Percentiles rank a stretch among this genome's conserved stretches.
Conservation (phyloP, 2,113 vertebrate species). For the Erythrolamprus reginae region DNA sequence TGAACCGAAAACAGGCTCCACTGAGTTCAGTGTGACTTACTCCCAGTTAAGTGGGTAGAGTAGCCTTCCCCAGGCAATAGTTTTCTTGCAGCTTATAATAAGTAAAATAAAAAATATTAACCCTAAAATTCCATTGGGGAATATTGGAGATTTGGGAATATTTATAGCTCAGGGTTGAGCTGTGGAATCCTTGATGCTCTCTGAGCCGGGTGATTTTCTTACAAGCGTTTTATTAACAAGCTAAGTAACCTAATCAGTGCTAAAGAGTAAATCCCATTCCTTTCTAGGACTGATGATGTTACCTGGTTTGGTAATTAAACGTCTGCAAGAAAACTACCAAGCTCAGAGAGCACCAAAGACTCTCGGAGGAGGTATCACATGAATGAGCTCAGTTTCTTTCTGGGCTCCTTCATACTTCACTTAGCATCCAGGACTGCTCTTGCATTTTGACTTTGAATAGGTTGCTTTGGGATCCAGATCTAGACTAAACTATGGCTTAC, state of each 20-base stretch:
- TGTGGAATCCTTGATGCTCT: neutral
- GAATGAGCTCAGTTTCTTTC: neutral
- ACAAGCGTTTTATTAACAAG: neutral
- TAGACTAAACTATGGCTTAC: neutral
- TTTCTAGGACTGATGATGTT: neutral
- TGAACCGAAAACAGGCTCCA: too few species aligned
- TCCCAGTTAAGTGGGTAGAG: too few species aligned
- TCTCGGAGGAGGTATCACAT: neutral
- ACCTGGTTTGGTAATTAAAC: neutral
- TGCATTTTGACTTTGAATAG: neutral
- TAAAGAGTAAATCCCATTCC: too few species aligned
- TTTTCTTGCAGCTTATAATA: too few species aligned
- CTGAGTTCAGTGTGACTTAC: too few species aligned
- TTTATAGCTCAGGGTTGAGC: neutral
- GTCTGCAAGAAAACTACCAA: neutral
- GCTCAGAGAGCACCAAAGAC: neutral
- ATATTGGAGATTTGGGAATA: too few species aligned
- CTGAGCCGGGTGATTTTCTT: neutral
- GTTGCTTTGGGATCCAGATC: neutral
- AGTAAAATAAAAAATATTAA: too few species aligned
- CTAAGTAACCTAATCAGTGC: too few species aligned
- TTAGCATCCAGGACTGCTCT: neutral
- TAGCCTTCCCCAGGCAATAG: too few species aligned
- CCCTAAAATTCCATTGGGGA: too few species aligned
- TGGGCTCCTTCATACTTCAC: neutral